Evolutionary conservation across 2,888 invertebrate species (phyloP).

Genomic region (Notodonta dromedarius): DNA sequence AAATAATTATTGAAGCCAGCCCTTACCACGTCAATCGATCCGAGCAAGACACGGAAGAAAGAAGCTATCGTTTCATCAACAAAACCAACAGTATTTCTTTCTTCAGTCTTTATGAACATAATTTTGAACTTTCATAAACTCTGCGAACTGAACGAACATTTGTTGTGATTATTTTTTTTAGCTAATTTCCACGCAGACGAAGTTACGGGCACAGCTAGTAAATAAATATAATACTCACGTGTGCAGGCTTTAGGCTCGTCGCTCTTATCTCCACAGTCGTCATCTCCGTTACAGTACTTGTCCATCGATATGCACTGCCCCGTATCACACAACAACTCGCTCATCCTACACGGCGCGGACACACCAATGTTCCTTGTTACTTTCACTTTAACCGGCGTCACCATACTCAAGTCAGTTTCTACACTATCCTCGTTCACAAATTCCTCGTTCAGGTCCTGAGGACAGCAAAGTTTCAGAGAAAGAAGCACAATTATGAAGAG

Average conservation of each 20-base stretch:
- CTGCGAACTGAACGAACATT: no score
- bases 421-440: slow-evolving; percentile 72
- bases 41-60: no score
- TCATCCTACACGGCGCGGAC: slow-evolving; percentile 79
- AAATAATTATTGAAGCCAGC: no score
- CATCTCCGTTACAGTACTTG: slow-evolving; percentile 90
- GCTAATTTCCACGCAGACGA: no score
- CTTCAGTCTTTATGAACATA: no score
- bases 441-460: slow-evolving; percentile 75
- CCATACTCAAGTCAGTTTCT: slow-evolving; percentile 61
- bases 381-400: slow-evolving; percentile 60
- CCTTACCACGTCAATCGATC: no score
- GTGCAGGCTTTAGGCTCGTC: slow-evolving; percentile 91
- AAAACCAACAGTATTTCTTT: no score
- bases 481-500: slow-evolving; percentile 73
- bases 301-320: slow-evolving; percentile 89
- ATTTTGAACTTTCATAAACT: no score
- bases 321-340: slow-evolving; percentile 86
- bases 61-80: no score
- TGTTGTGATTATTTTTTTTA: no score
- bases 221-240: slow-evolving; percentile 84
- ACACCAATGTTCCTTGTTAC: slow-evolving; percentile 54
- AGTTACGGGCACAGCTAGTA: background rate
- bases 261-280: slow-evolving; percentile 91
- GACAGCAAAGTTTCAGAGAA: slow-evolving; percentile 75